A percentile compares a stretch with the other conserved stretches of the same genome.
Evolutionary conservation across 2,113 vertebrate genomes (phyloP).

Genomic region (Dipodomys ordii): DNA sequence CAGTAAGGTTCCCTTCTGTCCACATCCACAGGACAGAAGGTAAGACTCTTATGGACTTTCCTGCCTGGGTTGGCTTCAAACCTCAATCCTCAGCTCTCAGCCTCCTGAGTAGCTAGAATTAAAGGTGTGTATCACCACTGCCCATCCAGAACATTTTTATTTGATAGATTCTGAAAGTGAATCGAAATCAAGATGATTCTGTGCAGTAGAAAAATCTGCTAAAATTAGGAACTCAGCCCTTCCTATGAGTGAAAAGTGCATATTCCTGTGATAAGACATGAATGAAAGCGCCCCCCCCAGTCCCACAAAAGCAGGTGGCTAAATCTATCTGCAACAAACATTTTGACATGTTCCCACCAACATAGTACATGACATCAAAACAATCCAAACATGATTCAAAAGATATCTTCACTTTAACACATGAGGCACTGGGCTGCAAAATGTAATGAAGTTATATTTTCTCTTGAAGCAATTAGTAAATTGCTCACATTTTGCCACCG

Average conservation of each 20-base stretch:
- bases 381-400: background rate
- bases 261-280: constrained; percentile 8
- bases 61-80: too few relatives aligned
- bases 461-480: constrained; percentile 74
- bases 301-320: constrained; percentile 25
- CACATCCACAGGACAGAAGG: too few relatives aligned
- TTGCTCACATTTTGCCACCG: constrained; percentile 71
- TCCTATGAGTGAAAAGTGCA: background rate
- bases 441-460: constrained; percentile 54
- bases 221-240: constrained; percentile 27
- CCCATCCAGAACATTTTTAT: background rate
- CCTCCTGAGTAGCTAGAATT: too few relatives aligned
- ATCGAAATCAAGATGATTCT: constrained; percentile 8
- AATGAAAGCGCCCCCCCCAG: background rate
- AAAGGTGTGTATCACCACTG: too few relatives aligned
- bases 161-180: background rate
- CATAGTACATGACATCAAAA: constrained; percentile 28
- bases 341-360: constrained; percentile 67
- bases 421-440: constrained; percentile 47
- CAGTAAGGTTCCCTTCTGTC: too few relatives aligned
- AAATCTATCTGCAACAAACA: background rate
- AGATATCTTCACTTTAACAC: constrained; percentile 51
- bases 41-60: too few relatives aligned
- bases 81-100: too few relatives aligned
- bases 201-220: constrained; percentile 10